phyloP scores from a whole-genome alignment of 2,888 invertebrate genomes.

The Monoplex corrugatus region DNA sequence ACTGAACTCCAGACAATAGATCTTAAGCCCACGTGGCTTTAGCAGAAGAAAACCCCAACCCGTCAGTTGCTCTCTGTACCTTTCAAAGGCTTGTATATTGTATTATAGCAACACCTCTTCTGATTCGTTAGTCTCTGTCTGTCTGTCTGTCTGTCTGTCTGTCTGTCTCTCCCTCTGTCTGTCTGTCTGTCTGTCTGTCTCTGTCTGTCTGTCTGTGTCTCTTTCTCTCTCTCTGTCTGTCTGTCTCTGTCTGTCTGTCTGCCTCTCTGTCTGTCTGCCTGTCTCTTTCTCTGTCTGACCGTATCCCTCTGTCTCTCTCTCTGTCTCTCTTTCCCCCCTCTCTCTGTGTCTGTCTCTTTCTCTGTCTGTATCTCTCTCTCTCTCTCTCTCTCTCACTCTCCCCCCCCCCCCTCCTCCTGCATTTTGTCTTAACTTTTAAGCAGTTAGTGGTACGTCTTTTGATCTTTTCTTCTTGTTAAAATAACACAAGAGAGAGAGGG shows the following conservation, averaged over 20 bases:
- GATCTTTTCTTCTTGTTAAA: neutral
- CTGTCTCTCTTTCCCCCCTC: too few species aligned
- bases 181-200: neutral
- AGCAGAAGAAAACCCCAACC: too few species aligned
- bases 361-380: neutral
- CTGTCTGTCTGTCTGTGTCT: neutral
- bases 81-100: too few species aligned
- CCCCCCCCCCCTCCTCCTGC: too few species aligned
- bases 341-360: neutral
- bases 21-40: too few species aligned
- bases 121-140: neutral
- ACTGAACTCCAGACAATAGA: too few species aligned
- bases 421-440: too few species aligned
- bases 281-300: neutral
- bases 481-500: neutral
- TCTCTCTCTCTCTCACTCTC: too few species aligned
- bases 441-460: neutral
- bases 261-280: neutral
- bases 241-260: neutral
- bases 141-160: neutral
- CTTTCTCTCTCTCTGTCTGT: neutral
- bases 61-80: too few species aligned
- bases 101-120: too few species aligned
- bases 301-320: neutral
- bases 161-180: neutral